These are phyloP conservation scores for Neostethus bicornis DNA, from an alignment of 2,797 vertebrate species.

Conservation along the genomic window DNA sequence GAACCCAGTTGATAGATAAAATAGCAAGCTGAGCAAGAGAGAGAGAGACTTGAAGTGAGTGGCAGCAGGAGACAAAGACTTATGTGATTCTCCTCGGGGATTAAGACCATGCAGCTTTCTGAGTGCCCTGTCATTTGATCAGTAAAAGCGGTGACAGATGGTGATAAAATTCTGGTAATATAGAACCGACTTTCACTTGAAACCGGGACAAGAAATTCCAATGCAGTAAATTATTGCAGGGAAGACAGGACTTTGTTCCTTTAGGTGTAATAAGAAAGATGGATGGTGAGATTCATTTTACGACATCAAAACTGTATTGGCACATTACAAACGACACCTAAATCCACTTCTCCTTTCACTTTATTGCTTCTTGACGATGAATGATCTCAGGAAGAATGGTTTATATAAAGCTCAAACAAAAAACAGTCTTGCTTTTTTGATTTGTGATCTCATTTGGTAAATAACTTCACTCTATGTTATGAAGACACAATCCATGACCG, in stretches of 20 bases:
- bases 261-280: conserved; percentile 17
- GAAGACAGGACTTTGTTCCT: conserved; percentile 52
- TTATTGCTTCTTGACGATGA: background rate
- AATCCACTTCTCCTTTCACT: conserved; percentile 8
- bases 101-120: conserved; percentile 46
- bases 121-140: conserved; percentile 65
- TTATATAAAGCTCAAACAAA: background rate
- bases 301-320: conserved; percentile 22
- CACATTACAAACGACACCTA: conserved; percentile 27
- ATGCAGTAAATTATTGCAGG: conserved; percentile 56
- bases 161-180: conserved; percentile 49
- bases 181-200: conserved; percentile 60
- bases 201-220: conserved; percentile 54
- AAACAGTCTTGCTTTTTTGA: background rate
- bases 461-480: background rate
- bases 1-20: conserved; percentile 9
- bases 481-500: background rate
- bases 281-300: conserved; percentile 2
- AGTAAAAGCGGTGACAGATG: conserved; percentile 30
- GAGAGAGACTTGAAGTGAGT: conserved; percentile 35
- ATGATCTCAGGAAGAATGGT: background rate
- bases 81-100: conserved; percentile 56
- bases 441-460: background rate
- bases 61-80: conserved; percentile 54
- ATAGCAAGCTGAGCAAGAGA: conserved; percentile 34